Evolutionary conservation across 2,113 vertebrate species (phyloP).

Genomic region (Kobus ellipsiprymnus): DNA sequence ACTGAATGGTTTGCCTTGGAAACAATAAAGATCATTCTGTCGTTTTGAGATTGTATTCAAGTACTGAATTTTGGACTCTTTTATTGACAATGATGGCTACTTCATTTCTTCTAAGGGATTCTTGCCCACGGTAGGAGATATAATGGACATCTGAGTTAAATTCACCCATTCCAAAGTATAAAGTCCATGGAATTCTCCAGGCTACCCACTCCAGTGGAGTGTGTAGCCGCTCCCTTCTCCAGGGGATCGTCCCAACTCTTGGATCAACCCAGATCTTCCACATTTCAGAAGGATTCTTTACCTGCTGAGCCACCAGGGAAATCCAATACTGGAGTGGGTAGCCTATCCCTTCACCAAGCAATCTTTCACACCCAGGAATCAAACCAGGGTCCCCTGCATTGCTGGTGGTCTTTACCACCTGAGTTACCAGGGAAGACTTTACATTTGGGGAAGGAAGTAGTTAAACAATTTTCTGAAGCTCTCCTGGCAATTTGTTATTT

Average conservation of each 20-base stretch:
- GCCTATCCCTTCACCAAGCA: not conserved
- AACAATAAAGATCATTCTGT: not conserved
- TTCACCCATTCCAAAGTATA: not conserved
- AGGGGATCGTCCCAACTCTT: not conserved
- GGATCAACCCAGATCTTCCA: not conserved
- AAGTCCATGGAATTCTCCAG: not conserved
- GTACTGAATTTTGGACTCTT: not conserved
- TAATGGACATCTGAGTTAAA: not conserved
- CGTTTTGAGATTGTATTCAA: not conserved
- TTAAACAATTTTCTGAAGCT: not conserved
- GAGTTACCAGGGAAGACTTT: not conserved
- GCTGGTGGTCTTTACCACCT: not conserved
- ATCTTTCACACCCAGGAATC: not conserved
- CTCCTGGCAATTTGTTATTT: not conserved
- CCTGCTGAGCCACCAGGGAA: not conserved
- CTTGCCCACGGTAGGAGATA: not conserved
- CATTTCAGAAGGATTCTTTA: not conserved
- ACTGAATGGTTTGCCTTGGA: not conserved
- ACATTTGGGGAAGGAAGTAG: not conserved
- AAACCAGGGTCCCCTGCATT: not conserved
- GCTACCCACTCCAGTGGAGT: not conserved
- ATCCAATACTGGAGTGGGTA: not conserved
- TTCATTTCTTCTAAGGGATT: not conserved
- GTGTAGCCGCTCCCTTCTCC: rapidly evolving
- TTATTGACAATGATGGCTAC: not conserved